phyloP scores from a whole-genome alignment of 2,888 invertebrate species.

The Rhopalosiphum nymphaeae region DNA sequence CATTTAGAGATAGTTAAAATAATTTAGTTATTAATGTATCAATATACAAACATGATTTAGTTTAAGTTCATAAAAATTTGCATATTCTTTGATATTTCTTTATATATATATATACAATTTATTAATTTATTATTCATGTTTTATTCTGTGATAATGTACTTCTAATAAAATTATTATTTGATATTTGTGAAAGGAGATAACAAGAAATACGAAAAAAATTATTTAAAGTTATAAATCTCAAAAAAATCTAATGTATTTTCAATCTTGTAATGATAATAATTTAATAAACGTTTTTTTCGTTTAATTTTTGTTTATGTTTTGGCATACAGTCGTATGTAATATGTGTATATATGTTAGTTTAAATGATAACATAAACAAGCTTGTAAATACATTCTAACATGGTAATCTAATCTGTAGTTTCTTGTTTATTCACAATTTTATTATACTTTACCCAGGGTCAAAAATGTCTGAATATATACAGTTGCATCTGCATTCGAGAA shows the following conservation, averaged over 20 bases:
- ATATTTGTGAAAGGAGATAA: background rate
- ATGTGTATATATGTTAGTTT: background rate
- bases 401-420: constrained; percentile 35
- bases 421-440: constrained; percentile 16
- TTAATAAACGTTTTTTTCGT: background rate
- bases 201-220: background rate
- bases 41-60: too few relatives aligned
- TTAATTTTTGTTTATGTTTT: constrained; percentile 17
- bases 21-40: background rate
- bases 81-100: too few relatives aligned
- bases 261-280: background rate
- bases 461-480: constrained; percentile 1
- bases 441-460: constrained; percentile 9
- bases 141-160: background rate
- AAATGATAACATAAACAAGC: constrained; percentile 22
- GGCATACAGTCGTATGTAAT: background rate
- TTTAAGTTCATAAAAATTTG: too few relatives aligned
- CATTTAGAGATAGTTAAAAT: background rate
- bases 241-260: background rate
- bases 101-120: too few relatives aligned
- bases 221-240: background rate
- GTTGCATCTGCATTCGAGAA: background rate
- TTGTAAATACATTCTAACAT: constrained; percentile 22
- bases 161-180: background rate
- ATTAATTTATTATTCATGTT: background rate